Evolutionary conservation across 2,888 invertebrate species (phyloP), one percentile per base, ranked within the genome.

Genomic region (Plebejus anna): DNA sequence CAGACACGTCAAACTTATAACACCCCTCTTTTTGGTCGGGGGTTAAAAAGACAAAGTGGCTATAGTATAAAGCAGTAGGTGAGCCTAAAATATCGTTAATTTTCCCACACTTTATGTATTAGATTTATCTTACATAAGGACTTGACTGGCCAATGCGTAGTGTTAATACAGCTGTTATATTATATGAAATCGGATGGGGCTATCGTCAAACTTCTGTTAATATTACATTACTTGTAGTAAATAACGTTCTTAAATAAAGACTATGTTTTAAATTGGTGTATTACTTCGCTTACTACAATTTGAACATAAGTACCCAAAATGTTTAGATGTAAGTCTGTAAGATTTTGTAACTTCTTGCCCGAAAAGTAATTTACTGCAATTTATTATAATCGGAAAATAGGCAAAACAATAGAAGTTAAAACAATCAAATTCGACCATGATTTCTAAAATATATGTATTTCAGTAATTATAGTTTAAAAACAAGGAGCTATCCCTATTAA

Each of bases 171-270:
- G 61, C 75, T 66, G 66, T 75, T 75, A 61, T 59, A 75, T 57
- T 22, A 59, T 47, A 66, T 66, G 42, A 61, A 75, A 75, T 75
- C 66, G 61, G 42, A 75, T 38, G 28, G 73, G 22, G 73, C 73
- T 55, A 55, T 73, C 47, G 51, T 28, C 72, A 11, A 72, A 42
- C 73, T 73, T 73, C 73, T 73, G 73, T 73, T 73, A 73, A 73
- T 73, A 73, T 73, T 73, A 73, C 73, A 73, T 73, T 73, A 73
- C 73, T 73, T 73, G 28, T 73, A 73, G 73, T 73, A 72, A 72
- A 73, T 51, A 22, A 22, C 22, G 73, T 73, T 73, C 73, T 51
- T 72, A 73, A 73, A 47, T 73, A 73, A 73, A 73, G 55, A 73
- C 73, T 75, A 75, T 61, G 61, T 75, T 75, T 75, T 75, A 75